Percentiles rank a stretch among this genome's conserved stretches.
These are phyloP conservation scores for Chaetoderma sp. DNA, from an alignment of 2,888 invertebrate genomes.

Conservation along the genomic window DNA sequence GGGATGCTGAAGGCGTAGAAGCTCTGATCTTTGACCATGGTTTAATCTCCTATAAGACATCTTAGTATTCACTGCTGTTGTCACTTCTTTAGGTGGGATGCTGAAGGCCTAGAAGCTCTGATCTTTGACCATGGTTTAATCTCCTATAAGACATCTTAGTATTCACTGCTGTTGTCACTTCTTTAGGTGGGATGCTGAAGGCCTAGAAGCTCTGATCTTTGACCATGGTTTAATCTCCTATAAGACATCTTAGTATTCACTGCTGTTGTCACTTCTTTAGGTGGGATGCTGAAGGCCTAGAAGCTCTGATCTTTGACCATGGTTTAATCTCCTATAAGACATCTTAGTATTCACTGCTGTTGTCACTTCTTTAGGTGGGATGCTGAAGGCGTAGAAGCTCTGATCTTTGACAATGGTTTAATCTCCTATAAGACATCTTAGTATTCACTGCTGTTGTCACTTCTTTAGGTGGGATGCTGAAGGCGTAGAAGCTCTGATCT, in stretches of 20 bases:
- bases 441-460: too few relatives aligned
- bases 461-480: slow-evolving; percentile 58
- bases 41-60: too few relatives aligned
- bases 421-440: too few relatives aligned
- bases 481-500: slow-evolving; percentile 58
- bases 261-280: too few relatives aligned
- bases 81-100: slow-evolving; percentile 58
- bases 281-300: slow-evolving; percentile 61
- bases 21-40: slow-evolving; percentile 61
- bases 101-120: slow-evolving; percentile 58
- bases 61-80: too few relatives aligned
- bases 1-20: slow-evolving; percentile 59
- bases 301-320: slow-evolving; percentile 59
- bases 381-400: slow-evolving; percentile 54
- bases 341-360: too few relatives aligned
- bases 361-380: slow-evolving; percentile 60
- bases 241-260: too few relatives aligned
- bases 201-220: slow-evolving; percentile 57
- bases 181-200: slow-evolving; percentile 58
- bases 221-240: too few relatives aligned
- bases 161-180: too few relatives aligned
- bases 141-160: too few relatives aligned
- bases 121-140: slow-evolving; percentile 61
- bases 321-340: too few relatives aligned
- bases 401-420: slow-evolving; percentile 62